Conservation (phyloP, 2,797 vertebrate genomes). For the Dendrocincla tyrannina region DNA sequence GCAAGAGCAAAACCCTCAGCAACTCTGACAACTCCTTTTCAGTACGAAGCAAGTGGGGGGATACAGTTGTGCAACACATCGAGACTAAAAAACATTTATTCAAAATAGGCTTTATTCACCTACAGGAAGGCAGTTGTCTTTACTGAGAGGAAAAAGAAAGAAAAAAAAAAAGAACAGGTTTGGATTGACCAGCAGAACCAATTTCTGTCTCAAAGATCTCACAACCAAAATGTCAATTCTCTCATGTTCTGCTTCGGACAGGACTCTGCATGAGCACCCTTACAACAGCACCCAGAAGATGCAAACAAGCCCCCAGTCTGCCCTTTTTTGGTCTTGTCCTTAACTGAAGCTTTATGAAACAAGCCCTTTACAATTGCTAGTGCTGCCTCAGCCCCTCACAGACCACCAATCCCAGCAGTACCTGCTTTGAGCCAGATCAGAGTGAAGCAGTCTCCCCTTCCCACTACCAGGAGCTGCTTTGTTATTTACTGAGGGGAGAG, state of each 20-base stretch:
- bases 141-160: neutral
- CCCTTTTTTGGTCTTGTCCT: neutral
- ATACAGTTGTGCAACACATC: neutral
- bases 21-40: neutral
- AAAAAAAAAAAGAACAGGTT: neutral
- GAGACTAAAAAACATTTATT: neutral
- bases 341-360: neutral
- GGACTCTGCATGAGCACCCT: neutral
- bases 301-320: neutral
- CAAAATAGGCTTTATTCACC: fast-evolving
- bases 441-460: neutral
- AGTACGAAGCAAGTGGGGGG: fast-evolving
- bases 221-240: neutral
- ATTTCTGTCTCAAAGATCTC: neutral
- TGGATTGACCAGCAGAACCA: neutral
- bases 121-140: neutral
- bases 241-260: neutral
- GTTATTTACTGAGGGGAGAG: neutral
- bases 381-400: neutral
- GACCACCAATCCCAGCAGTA: neutral
- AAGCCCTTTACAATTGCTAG: fast-evolving
- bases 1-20: neutral
- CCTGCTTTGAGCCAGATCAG: neutral
- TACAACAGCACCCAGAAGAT: neutral
- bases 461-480: neutral